Percentiles rank a stretch among this genome's conserved stretches.
Evolutionary conservation across 2,797 vertebrate genomes (phyloP).

Genomic region (Enoplosus armatus): DNA sequence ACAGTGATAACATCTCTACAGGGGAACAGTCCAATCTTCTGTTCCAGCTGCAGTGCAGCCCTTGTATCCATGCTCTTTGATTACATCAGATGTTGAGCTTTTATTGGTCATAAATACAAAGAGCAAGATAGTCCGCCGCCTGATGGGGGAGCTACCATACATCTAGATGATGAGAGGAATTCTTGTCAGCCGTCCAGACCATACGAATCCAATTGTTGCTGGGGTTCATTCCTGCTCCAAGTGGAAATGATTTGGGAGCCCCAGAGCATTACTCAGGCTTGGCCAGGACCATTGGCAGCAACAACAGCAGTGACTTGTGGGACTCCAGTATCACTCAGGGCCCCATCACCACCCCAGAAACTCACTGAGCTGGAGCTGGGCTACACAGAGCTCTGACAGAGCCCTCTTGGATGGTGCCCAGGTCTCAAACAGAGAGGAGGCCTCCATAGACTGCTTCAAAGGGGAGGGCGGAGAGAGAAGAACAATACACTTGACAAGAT

Average conservation of each 20-base stretch:
- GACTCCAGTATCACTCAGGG: conserved; percentile 54
- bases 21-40: conserved; percentile 66
- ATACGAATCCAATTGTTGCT: conserved; percentile 73
- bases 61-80: conserved; percentile 42
- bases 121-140: conserved; percentile 35
- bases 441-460: conserved; percentile 68
- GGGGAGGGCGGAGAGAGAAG: conserved; percentile 42
- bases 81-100: conserved; percentile 59
- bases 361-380: conserved; percentile 41
- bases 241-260: conserved; percentile 79
- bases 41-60: conserved; percentile 47
- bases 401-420: conserved; percentile 66
- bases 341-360: conserved; percentile 49
- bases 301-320: conserved; percentile 61
- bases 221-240: conserved; percentile 72
- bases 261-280: conserved; percentile 77
- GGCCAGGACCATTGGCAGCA: conserved; percentile 60
- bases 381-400: conserved; percentile 43
- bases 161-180: conserved; percentile 50
- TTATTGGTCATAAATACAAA: conserved; percentile 58
- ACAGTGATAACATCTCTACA: conserved; percentile 67
- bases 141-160: conserved; percentile 60
- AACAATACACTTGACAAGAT: conserved; percentile 72
- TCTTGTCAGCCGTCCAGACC: conserved; percentile 62
- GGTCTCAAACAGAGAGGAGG: conserved; percentile 61